Percentiles rank a stretch among this genome's conserved stretches.
phyloP scores from a whole-genome alignment of 2,113 vertebrate genomes.

The Microtus ochrogaster region DNA sequence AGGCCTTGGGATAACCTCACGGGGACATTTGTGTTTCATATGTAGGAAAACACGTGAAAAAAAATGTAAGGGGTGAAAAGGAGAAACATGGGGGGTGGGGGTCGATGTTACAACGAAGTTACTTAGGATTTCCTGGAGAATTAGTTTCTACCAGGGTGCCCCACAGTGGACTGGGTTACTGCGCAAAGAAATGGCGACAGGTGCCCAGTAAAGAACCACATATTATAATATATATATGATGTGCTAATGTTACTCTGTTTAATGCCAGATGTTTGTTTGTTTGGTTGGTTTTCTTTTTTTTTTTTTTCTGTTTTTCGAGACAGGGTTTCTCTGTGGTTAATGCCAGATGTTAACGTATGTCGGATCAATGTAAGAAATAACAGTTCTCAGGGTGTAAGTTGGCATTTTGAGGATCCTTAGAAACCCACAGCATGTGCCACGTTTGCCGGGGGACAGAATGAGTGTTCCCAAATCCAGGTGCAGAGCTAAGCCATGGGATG shows the following conservation, averaged over 20 bases:
- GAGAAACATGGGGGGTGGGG: not conserved
- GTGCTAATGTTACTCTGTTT: not conserved
- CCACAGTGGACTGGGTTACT: not conserved
- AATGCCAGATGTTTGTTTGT: not conserved
- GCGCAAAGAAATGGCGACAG: not conserved
- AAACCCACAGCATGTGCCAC: not conserved
- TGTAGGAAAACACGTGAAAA: not conserved
- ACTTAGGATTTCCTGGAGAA: not conserved
- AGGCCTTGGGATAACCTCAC: not conserved
- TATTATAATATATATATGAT: not conserved
- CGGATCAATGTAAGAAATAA: not conserved
- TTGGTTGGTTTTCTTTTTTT: too few species aligned
- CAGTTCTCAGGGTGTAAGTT: not conserved
- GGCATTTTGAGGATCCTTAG: not conserved
- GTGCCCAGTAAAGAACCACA: not conserved
- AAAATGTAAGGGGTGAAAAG: not conserved
- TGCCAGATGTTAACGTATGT: not conserved
- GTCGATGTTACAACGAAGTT: not conserved
- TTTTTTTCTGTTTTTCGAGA: too few species aligned
- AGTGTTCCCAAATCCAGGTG: not conserved
- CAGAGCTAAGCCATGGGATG: not conserved
- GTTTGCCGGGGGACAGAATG: not conserved
- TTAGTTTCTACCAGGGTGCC: not conserved
- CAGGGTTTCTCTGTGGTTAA: too few species aligned
- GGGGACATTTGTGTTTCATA: not conserved